A percentile compares a stretch with the other conserved stretches of the same genome.
Evolutionary conservation across 2,888 invertebrate genomes (phyloP).

Genomic region (Metopia argyrocephala): DNA sequence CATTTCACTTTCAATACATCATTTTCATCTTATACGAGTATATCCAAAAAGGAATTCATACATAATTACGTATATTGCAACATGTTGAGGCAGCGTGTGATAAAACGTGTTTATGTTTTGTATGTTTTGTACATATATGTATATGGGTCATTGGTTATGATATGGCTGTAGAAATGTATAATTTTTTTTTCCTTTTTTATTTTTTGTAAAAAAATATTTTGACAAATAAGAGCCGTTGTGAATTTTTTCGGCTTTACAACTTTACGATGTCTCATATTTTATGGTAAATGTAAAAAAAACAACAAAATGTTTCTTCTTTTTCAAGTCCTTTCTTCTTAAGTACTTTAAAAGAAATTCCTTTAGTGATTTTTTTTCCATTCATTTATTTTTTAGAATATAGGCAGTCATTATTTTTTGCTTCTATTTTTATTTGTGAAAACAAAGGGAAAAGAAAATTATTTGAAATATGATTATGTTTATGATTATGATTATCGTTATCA

Average conservation of each 20-base stretch:
- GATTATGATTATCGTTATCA: constrained; percentile 55
- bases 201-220: not conserved
- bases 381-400: not conserved
- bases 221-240: constrained; percentile 31
- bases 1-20: not conserved
- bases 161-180: not conserved
- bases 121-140: not conserved
- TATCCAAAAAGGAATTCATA: not conserved
- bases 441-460: constrained; percentile 10
- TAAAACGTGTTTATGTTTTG: not conserved
- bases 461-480: constrained; percentile 50
- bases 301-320: not conserved
- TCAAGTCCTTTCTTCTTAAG: not conserved
- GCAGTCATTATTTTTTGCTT: not conserved
- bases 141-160: constrained; percentile 50
- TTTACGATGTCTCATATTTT: constrained; percentile 17
- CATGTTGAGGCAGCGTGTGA: not conserved
- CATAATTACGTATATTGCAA: not conserved
- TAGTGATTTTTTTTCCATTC: constrained; percentile 3
- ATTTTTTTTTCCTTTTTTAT: not conserved
- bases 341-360: constrained; percentile 17
- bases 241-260: not conserved
- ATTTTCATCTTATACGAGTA: not conserved
- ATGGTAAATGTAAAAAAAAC: not conserved
- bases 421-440: not conserved